Conservation (phyloP, 2,113 vertebrate genomes). For the Muntiacus muntjak region DNA sequence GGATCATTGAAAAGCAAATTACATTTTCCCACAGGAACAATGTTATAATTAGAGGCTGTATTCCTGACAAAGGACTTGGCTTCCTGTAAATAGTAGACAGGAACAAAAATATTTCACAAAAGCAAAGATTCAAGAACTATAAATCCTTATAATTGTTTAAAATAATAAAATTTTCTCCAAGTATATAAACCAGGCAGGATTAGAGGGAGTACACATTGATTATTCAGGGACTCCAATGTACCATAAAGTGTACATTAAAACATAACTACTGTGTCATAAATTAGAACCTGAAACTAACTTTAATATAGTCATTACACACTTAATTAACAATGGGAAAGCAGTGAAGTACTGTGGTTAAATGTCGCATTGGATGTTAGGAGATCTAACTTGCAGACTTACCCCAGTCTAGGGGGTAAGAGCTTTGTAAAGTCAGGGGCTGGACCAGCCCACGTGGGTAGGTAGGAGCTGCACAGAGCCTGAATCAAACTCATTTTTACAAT, state of each 20-base stretch:
- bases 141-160: constrained; percentile 56
- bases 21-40: constrained; percentile 58
- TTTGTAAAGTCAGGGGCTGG: neutral
- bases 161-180: constrained; percentile 57
- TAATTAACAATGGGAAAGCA: constrained; percentile 48
- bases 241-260: constrained; percentile 54
- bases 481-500: neutral
- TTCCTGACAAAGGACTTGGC: constrained; percentile 55
- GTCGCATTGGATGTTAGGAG: neutral
- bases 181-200: constrained; percentile 49
- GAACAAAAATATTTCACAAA: constrained; percentile 56
- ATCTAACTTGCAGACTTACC: neutral
- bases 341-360: neutral
- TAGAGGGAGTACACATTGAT: neutral
- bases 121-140: constrained; percentile 52
- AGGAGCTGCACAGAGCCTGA: neutral
- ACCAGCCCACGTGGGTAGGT: neutral
- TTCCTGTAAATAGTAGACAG: constrained; percentile 36
- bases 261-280: constrained; percentile 48
- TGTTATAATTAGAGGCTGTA: constrained; percentile 54
- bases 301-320: constrained; percentile 54
- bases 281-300: constrained; percentile 55
- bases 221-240: constrained; percentile 35
- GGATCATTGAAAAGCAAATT: constrained; percentile 60
- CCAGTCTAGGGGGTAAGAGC: neutral